phyloP scores from a whole-genome alignment of 2,888 invertebrate species.

The Ennomos erosarius region DNA sequence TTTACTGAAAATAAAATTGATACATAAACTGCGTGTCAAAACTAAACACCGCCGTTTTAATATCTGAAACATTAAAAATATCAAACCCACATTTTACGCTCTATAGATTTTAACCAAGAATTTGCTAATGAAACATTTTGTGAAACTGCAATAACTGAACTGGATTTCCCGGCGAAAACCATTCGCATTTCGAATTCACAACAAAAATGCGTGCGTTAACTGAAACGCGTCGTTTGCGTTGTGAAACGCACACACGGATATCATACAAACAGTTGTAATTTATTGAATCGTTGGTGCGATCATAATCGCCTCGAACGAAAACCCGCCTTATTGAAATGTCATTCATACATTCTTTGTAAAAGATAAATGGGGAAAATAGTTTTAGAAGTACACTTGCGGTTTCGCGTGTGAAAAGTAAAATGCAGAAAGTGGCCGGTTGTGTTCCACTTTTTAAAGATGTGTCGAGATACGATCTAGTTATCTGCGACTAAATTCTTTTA shows the following conservation, averaged over 20 bases:
- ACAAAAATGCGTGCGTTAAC: slow-evolving; percentile 19
- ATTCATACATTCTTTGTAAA: slow-evolving; percentile 23
- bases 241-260: slow-evolving; percentile 30
- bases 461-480: not conserved
- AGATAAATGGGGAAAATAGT: slow-evolving; percentile 19
- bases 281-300: slow-evolving; percentile 32
- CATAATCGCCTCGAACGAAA: slow-evolving; percentile 26
- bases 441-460: slow-evolving; percentile 14
- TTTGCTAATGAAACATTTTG: slow-evolving; percentile 30
- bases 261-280: slow-evolving; percentile 23
- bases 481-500: too few relatives aligned
- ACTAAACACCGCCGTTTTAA: too few relatives aligned
- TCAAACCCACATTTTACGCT: too few relatives aligned
- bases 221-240: slow-evolving; percentile 12
- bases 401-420: slow-evolving; percentile 25
- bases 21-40: too few relatives aligned
- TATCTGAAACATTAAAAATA: too few relatives aligned
- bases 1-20: too few relatives aligned
- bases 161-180: slow-evolving; percentile 7
- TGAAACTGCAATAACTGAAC: slow-evolving; percentile 24
- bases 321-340: slow-evolving; percentile 14
- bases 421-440: slow-evolving; percentile 3
- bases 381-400: slow-evolving; percentile 11
- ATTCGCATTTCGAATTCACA: not conserved
- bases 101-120: not conserved